phyloP scores from a whole-genome alignment of 2,888 invertebrate species.

The Drosophila subsilvestris region DNA sequence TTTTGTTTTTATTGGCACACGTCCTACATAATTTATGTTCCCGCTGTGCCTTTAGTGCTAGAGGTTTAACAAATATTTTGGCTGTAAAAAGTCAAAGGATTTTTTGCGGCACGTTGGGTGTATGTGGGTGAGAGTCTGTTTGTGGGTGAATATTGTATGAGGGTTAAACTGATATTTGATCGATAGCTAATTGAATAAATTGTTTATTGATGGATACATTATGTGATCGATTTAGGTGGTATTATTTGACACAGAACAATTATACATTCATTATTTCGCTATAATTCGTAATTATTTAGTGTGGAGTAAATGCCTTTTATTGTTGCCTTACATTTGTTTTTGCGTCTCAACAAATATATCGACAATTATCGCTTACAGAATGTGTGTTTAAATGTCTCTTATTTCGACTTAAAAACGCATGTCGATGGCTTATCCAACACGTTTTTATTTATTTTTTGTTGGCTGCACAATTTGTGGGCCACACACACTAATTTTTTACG shows the following conservation, averaged over 20 bases:
- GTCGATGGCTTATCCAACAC: background rate
- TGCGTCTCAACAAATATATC: no score
- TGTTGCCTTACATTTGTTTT: no score
- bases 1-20: conserved; percentile 14
- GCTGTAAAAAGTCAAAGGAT: conserved; percentile 6
- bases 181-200: background rate
- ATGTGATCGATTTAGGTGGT: background rate
- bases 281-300: no score
- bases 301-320: no score
- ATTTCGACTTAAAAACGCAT: background rate
- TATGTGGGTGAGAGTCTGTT: background rate
- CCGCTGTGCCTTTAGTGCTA: conserved; percentile 37
- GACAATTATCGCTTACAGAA: no score
- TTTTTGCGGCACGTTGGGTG: conserved; percentile 3
- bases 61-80: conserved; percentile 3
- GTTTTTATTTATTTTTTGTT: background rate
- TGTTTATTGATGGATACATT: background rate
- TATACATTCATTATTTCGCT: no score
- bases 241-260: background rate
- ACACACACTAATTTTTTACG: conserved; percentile 14
- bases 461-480: background rate
- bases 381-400: no score
- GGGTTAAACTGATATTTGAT: background rate
- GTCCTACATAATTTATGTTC: conserved; percentile 56
- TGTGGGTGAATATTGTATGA: conserved; percentile 1